phyloP scores from a whole-genome alignment of 2,888 invertebrate species.

The Malthinus seriepunctatus region DNA sequence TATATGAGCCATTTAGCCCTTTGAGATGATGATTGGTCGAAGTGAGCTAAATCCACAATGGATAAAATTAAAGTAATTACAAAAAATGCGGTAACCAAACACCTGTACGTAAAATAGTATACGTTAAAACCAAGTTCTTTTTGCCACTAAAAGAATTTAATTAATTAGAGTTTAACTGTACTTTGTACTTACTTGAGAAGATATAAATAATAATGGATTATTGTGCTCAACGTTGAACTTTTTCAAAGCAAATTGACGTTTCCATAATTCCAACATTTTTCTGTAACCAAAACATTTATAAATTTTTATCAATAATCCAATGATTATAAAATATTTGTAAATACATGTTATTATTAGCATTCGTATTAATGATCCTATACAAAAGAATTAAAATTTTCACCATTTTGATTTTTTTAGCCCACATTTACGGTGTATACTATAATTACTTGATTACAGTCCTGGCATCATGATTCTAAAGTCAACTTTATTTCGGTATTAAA shows the following conservation, averaged over 20 bases:
- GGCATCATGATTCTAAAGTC: no score
- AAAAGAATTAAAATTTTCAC: no score
- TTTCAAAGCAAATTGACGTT: slow-evolving; percentile 42
- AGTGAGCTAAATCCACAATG: slow-evolving; percentile 49
- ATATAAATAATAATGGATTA: slow-evolving; percentile 43
- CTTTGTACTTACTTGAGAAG: slow-evolving; percentile 46
- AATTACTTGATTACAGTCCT: no score
- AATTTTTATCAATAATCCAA: no score
- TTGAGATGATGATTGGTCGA: slow-evolving; percentile 51
- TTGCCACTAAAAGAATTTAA: slow-evolving; percentile 61
- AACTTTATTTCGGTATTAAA: no score
- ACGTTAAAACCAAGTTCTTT: slow-evolving; percentile 55
- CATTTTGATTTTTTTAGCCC: no score
- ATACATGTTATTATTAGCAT: no score
- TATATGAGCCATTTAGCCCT: slow-evolving; percentile 71
- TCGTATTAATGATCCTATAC: no score
- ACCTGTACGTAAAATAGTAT: slow-evolving; percentile 58
- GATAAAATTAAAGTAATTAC: slow-evolving; percentile 45
- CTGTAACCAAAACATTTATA: slow-evolving; percentile 11
- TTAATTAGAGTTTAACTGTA: slow-evolving; percentile 4
- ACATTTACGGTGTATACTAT: no score
- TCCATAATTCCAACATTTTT: slow-evolving; percentile 41
- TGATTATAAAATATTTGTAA: no score
- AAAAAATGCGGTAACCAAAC: slow-evolving; percentile 60
- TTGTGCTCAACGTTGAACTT: slow-evolving; percentile 43